Evolutionary conservation across 2,113 vertebrate species (phyloP).

Genomic region (Amblyornis subalaris): DNA sequence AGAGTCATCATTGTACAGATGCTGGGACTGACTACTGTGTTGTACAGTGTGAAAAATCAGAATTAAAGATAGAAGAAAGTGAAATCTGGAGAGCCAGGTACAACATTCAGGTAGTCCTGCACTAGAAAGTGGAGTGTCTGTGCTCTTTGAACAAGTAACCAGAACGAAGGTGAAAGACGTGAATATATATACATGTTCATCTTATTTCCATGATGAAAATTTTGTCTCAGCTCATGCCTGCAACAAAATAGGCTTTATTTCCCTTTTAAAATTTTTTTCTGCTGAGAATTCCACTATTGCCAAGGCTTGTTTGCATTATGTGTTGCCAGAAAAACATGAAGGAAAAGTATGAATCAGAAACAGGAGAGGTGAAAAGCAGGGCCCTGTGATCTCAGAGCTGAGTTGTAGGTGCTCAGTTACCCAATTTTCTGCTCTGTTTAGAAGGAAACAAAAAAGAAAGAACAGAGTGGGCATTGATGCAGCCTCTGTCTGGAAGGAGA

Average conservation of each 20-base stretch:
- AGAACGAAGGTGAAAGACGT: neutral
- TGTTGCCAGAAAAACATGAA: neutral
- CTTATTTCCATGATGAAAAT: neutral
- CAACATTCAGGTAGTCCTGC: neutral
- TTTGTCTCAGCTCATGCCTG: neutral
- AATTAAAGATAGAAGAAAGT: neutral
- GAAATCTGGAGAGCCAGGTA: neutral
- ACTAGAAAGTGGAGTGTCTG: accelerated
- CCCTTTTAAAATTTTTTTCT: neutral
- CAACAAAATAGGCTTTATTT: neutral
- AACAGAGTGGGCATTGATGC: neutral
- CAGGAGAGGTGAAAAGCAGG: neutral
- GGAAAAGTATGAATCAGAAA: neutral
- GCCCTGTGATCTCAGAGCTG: neutral
- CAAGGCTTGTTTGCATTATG: neutral
- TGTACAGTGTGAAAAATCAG: neutral
- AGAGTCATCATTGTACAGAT: neutral
- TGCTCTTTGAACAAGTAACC: neutral
- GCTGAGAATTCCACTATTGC: neutral
- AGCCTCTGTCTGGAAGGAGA: neutral
- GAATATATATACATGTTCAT: neutral
- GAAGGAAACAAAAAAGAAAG: neutral
- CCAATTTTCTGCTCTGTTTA: conserved; percentile 21
- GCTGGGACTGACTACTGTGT: neutral
- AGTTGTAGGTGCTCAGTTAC: neutral